A percentile compares a stretch with the other conserved stretches of the same genome.
Conservation (phyloP, 1,140 invertebrate species). For the Eriocheir sinensis region DNA sequence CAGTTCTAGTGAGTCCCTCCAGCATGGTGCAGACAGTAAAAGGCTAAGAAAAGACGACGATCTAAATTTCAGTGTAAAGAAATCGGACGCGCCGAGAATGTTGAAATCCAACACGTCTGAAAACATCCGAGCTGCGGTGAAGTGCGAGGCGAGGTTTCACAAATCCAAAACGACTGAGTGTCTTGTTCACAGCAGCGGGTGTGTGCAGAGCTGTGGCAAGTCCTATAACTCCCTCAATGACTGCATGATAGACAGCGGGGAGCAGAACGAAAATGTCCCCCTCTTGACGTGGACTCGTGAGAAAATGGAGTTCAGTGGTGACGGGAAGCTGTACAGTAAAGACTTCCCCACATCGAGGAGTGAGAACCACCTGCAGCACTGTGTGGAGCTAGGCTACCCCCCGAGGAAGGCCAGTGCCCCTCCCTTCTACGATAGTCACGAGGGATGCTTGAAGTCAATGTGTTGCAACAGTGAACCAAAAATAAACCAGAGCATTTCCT, state of each 20-base stretch:
- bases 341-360: slow-evolving; percentile 77
- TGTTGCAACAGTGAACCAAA: slow-evolving; percentile 74
- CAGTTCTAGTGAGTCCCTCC: slow-evolving; percentile 75
- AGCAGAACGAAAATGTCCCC: slow-evolving; percentile 74
- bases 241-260: slow-evolving; percentile 68
- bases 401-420: slow-evolving; percentile 79
- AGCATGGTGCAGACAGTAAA: slow-evolving; percentile 76
- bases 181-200: slow-evolving; percentile 70
- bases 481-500: slow-evolving; percentile 68
- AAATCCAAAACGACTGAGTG: slow-evolving; percentile 79
- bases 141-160: slow-evolving; percentile 73
- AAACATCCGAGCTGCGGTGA: slow-evolving; percentile 76
- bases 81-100: slow-evolving; percentile 75
- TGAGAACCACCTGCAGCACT: slow-evolving; percentile 77
- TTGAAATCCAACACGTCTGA: slow-evolving; percentile 78
- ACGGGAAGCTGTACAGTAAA: slow-evolving; percentile 78
- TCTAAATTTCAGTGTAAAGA: slow-evolving; percentile 69
- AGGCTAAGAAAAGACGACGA: slow-evolving; percentile 76
- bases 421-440: slow-evolving; percentile 73
- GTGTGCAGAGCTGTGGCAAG: slow-evolving; percentile 68
- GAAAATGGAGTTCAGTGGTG: slow-evolving; percentile 71
- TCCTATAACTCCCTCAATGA: slow-evolving; percentile 68
- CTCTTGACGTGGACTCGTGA: slow-evolving; percentile 68
- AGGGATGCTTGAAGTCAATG: slow-evolving; percentile 68
- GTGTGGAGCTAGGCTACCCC: slow-evolving; percentile 73